phyloP scores from a whole-genome alignment of 2,888 invertebrate species.

The Pilophorus perplexus region DNA sequence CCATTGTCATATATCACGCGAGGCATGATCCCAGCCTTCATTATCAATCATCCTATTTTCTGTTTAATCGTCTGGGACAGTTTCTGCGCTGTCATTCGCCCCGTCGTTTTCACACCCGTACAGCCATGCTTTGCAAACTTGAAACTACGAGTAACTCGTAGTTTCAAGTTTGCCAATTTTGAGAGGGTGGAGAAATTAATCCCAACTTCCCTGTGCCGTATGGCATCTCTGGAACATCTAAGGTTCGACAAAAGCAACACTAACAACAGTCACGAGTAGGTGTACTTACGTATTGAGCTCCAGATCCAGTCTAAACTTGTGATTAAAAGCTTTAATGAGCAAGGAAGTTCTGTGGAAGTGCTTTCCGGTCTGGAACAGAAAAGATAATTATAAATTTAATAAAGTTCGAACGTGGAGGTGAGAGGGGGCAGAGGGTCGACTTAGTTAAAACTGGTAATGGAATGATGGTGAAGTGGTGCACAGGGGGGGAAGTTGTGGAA shows the following conservation, averaged over 20 bases:
- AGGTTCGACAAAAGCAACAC: too few relatives aligned
- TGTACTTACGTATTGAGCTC: conserved; percentile 91
- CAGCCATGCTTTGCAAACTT: neutral
- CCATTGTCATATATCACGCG: conserved; percentile 10
- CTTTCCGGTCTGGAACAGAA: conserved; percentile 79
- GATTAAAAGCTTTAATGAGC: conserved; percentile 94
- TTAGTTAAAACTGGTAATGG: conserved; percentile 24
- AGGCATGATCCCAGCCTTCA: neutral
- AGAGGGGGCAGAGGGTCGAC: neutral
- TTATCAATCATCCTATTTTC: conserved; percentile 9
- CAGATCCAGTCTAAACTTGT: conserved; percentile 92
- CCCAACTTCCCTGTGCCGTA: too few relatives aligned
- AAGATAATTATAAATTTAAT: conserved; percentile 43
- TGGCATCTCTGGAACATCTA: too few relatives aligned
- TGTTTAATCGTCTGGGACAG: neutral
- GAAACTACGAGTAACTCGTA: too few relatives aligned
- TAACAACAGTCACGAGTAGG: neutral
- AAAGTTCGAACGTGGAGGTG: conserved; percentile 3
- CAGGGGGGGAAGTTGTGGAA: neutral
- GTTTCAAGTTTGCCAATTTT: too few relatives aligned
- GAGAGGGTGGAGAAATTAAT: too few relatives aligned
- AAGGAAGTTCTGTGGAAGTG: conserved; percentile 92
- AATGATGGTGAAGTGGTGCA: neutral
- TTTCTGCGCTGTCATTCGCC: too few relatives aligned
- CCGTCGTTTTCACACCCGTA: too few relatives aligned